A percentile compares a stretch with the other conserved stretches of the same genome.
Evolutionary conservation across 35 echinoderm and acorn worm genomes (phyloP).

Genomic region (Lytechinus pictus): DNA sequence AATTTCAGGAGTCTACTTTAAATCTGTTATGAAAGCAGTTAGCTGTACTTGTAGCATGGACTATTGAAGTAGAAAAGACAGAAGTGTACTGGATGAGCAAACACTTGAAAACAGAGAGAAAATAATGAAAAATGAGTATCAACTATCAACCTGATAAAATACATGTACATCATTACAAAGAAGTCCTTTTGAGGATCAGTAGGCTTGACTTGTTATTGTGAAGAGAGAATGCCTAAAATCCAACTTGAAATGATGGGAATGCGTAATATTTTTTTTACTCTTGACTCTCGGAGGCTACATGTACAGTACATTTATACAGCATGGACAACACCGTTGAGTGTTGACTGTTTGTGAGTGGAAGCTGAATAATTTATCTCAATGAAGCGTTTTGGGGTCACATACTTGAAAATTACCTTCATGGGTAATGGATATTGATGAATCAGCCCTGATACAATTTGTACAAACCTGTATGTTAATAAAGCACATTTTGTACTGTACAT

Average conservation of each 20-base stretch:
- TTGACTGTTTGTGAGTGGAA: neutral
- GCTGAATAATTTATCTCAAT: constrained; percentile 14
- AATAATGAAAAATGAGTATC: neutral
- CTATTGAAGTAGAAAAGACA: no score
- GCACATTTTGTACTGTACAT: neutral
- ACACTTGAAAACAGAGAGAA: neutral
- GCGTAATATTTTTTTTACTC: neutral
- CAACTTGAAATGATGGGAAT: neutral
- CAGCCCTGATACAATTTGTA: constrained; percentile 8
- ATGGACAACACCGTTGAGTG: neutral
- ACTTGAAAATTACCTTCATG: constrained; percentile 19
- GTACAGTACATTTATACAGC: neutral
- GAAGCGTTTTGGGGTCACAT: constrained; percentile 8
- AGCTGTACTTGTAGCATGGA: no score
- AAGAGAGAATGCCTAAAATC: neutral
- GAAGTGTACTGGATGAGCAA: no score
- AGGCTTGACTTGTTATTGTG: constrained; percentile 12
- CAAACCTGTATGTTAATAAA: constrained; percentile 21
- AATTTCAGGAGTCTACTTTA: no score
- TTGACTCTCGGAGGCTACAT: no score
- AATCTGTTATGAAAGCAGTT: no score
- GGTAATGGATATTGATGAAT: constrained; percentile 19
- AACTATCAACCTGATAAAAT: neutral
- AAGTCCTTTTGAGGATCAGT: neutral
- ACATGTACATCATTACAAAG: neutral